These are phyloP conservation scores for Corythornis cristatus DNA, from an alignment of 2,113 vertebrate genomes.

Conservation along the genomic window DNA sequence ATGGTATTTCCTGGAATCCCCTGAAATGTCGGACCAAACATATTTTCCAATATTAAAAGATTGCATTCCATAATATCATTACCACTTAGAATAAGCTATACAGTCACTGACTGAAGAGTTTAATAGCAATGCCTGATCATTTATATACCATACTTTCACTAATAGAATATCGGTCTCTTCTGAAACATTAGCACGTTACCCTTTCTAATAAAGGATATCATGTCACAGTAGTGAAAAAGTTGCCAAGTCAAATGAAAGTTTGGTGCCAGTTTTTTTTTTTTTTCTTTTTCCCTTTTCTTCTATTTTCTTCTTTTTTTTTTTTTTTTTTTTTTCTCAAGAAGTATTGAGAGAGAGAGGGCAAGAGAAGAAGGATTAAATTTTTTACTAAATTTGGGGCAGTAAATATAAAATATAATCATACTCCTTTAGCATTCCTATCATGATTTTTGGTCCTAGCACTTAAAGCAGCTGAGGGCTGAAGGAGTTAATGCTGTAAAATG, in stretches of 20 bases:
- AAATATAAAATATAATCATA: slow-evolving; percentile 67
- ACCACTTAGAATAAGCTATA: slow-evolving; percentile 61
- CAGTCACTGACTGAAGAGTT: slow-evolving; percentile 63
- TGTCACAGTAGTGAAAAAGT: slow-evolving; percentile 63
- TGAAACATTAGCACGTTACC: slow-evolving; percentile 74
- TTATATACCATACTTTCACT: slow-evolving; percentile 62
- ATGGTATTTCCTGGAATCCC: slow-evolving; percentile 60
- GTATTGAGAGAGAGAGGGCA: neutral
- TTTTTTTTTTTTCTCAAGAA: slow-evolving; percentile 11
- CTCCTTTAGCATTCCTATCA: slow-evolving; percentile 65
- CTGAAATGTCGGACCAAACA: slow-evolving; percentile 51
- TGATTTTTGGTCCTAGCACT: slow-evolving; percentile 46
- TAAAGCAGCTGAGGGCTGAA: slow-evolving; percentile 21
- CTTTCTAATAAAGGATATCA: slow-evolving; percentile 71
- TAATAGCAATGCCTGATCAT: slow-evolving; percentile 63
- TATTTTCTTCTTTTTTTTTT: neutral
- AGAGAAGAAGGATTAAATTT: slow-evolving; percentile 58
- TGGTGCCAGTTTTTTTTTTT: slow-evolving; percentile 20
- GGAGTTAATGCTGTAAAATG: slow-evolving; percentile 52
- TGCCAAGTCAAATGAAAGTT: slow-evolving; percentile 72
- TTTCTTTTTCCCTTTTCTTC: too few relatives aligned
- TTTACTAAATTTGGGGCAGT: slow-evolving; percentile 61
- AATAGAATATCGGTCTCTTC: slow-evolving; percentile 72
- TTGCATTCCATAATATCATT: slow-evolving; percentile 70
- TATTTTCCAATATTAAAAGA: slow-evolving; percentile 69